A percentile compares a stretch with the other conserved stretches of the same genome.
Evolutionary conservation across 2,113 vertebrate species (phyloP).

Genomic region (Daphoenositta chrysoptera): DNA sequence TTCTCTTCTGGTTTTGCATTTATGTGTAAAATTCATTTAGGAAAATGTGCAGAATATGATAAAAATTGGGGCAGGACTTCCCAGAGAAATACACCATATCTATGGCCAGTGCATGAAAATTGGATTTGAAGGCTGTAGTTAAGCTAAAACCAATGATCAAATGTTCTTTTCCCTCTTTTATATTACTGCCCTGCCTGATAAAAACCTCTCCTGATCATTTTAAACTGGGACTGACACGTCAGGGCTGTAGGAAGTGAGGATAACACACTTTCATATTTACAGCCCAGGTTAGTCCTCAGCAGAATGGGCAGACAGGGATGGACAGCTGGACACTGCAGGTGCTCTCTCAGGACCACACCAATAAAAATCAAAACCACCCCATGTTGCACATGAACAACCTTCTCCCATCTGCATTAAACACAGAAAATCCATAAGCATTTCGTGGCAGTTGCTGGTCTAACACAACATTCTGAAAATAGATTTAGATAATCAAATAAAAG

Average conservation of each 20-base stretch:
- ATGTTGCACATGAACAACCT: neutral
- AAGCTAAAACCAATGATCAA: conserved; percentile 52
- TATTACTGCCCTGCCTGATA: conserved; percentile 27
- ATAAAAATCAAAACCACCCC: neutral
- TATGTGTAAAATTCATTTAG: conserved; percentile 71
- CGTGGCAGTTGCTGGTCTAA: neutral
- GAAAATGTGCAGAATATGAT: conserved; percentile 69
- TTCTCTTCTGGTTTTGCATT: conserved; percentile 72
- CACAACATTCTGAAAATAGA: conserved; percentile 27
- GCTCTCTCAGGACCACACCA: neutral
- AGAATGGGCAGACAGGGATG: neutral
- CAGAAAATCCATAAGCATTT: conserved; percentile 34
- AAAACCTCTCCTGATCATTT: conserved; percentile 37
- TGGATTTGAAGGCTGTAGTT: conserved; percentile 51
- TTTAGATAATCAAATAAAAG: conserved; percentile 1
- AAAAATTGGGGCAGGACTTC: conserved; percentile 44
- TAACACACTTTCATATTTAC: conserved; percentile 18
- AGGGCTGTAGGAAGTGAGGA: conserved; percentile 23
- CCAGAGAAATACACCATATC: conserved; percentile 20
- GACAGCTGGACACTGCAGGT: neutral
- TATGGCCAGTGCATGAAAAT: conserved; percentile 54
- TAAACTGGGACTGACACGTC: conserved; percentile 46
- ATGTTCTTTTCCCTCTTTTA: conserved; percentile 23
- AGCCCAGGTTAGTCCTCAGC: neutral
- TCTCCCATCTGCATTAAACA: neutral